A percentile compares a stretch with the other conserved stretches of the same genome.
These are phyloP conservation scores for Rhynchomys soricoides DNA, from an alignment of 2,113 vertebrate genomes.

Conservation along the genomic window DNA sequence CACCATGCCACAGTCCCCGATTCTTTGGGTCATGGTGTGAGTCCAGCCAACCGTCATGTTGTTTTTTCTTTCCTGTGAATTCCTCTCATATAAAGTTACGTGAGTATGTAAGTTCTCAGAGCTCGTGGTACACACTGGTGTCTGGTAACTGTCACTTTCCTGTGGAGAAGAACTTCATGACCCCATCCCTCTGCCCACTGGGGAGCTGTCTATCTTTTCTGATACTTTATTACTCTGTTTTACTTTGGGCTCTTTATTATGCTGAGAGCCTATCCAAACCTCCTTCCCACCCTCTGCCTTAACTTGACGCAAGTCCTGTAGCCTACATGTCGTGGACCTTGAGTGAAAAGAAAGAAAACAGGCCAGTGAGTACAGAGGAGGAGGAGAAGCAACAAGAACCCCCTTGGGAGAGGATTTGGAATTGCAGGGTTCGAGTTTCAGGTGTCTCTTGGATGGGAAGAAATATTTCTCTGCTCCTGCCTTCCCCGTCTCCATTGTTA, in stretches of 20 bases:
- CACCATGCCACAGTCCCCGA: slow-evolving; percentile 39
- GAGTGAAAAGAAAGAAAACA: neutral
- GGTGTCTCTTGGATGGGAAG: slow-evolving; percentile 31
- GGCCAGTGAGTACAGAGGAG: neutral
- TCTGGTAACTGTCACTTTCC: slow-evolving; percentile 18
- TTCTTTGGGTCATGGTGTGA: slow-evolving; percentile 30
- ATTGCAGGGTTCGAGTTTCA: neutral
- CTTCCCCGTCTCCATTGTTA: neutral
- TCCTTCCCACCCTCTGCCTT: neutral
- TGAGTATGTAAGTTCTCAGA: slow-evolving; percentile 25
- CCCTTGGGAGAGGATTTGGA: neutral
- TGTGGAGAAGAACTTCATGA: neutral
- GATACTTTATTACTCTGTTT: neutral
- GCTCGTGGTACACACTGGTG: neutral
- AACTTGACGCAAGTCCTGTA: neutral
- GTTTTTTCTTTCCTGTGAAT: slow-evolving; percentile 17
- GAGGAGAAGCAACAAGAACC: neutral
- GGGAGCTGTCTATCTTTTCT: neutral
- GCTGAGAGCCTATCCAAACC: neutral
- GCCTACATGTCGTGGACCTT: neutral
- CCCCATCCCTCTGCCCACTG: neutral
- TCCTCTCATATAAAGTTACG: slow-evolving; percentile 58
- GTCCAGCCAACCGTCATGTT: slow-evolving; percentile 15
- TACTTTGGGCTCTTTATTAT: neutral
- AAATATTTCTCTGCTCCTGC: neutral